These are phyloP conservation scores for Oreochromis aureus DNA, from an alignment of 2,113 vertebrate genomes.

Conservation along the genomic window DNA sequence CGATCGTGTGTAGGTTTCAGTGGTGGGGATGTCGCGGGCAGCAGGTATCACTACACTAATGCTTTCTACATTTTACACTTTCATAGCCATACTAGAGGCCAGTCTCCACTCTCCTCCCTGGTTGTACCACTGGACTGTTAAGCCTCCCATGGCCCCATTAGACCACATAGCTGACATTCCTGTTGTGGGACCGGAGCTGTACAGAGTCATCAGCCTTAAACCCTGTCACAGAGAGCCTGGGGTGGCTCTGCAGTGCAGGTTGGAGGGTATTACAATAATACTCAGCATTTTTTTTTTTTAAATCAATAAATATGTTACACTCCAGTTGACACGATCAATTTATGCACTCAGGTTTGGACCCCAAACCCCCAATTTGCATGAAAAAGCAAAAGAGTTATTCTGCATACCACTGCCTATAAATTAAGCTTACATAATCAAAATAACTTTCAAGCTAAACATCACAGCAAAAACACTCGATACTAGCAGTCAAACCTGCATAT, in stretches of 20 bases:
- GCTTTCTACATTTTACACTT: not conserved
- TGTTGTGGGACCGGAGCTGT: conserved; percentile 43
- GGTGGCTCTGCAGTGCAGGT: not conserved
- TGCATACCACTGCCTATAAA: not conserved
- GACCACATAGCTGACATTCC: conserved; percentile 65
- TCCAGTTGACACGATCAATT: not conserved
- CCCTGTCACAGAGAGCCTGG: conserved; percentile 5
- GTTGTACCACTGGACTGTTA: conserved; percentile 30
- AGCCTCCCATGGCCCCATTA: conserved; percentile 59
- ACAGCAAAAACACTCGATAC: not conserved
- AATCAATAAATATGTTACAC: not conserved
- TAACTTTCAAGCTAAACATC: not conserved
- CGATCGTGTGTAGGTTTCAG: not conserved
- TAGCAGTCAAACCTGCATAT: not conserved
- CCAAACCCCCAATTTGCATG: not conserved
- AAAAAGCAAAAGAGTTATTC: not conserved
- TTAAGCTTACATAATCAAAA: not conserved
- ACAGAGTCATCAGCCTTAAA: conserved; percentile 43
- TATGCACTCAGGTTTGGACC: not conserved
- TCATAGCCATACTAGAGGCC: not conserved
- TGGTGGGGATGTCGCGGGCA: not conserved
- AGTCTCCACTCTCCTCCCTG: not conserved
- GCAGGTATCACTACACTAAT: not conserved
- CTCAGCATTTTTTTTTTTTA: not conserved
- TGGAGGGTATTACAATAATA: not conserved